phyloP scores from a whole-genome alignment of 2,797 vertebrate genomes.

The Triplophysa bombifrons region DNA sequence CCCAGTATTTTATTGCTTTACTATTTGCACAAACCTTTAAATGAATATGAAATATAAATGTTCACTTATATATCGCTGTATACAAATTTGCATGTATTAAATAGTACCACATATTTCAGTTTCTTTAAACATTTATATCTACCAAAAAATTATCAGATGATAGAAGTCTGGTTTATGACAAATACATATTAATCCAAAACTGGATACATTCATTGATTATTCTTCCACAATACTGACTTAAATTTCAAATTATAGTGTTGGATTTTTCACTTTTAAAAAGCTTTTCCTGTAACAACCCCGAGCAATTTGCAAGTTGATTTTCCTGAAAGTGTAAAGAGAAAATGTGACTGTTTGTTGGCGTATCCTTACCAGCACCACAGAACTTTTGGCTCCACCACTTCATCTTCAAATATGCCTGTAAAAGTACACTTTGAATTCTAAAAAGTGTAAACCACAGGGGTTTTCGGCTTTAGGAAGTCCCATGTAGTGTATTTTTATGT shows the following conservation, averaged over 20 bases:
- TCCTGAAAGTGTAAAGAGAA: not conserved
- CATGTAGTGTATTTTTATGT: not conserved
- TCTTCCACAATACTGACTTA: no score
- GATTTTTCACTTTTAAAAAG: no score
- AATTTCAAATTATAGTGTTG: no score
- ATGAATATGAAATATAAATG: not conserved
- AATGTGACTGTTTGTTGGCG: not conserved
- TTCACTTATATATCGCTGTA: no score
- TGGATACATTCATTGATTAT: not conserved
- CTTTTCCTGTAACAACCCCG: no score
- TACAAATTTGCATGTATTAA: no score
- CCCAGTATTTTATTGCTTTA: not conserved
- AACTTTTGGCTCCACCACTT: not conserved
- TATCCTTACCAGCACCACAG: not conserved
- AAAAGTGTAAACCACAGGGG: not conserved
- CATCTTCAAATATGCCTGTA: not conserved
- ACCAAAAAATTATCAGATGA: no score
- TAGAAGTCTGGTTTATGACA: no score
- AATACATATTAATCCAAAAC: no score
- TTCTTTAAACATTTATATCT: no score
- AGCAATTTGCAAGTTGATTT: not conserved
- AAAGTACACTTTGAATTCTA: not conserved
- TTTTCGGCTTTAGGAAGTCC: not conserved
- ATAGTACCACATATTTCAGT: no score
- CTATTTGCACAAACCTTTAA: not conserved